phyloP scores from a whole-genome alignment of 1,140 invertebrate species.

The Protaetia brevitarsis region DNA sequence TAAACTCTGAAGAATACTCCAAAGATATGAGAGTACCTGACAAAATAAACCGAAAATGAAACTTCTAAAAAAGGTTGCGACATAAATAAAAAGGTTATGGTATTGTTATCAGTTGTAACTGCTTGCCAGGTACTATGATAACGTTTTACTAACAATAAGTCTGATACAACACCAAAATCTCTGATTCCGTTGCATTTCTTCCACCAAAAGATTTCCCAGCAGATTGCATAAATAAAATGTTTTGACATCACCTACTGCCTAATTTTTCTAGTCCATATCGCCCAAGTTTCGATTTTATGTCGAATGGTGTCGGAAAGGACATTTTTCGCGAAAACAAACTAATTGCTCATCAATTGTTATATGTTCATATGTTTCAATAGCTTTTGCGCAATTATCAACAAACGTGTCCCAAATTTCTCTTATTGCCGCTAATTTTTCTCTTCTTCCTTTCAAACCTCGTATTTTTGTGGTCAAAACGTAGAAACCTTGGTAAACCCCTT shows the following conservation, averaged over 20 bases:
- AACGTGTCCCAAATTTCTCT: constrained; percentile 41
- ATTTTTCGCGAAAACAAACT: constrained; percentile 43
- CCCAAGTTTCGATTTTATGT: constrained; percentile 48
- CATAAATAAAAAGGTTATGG: no score
- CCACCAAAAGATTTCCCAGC: not conserved
- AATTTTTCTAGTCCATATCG: constrained; percentile 52
- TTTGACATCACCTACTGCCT: constrained; percentile 38
- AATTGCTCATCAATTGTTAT: constrained; percentile 43
- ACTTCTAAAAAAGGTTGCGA: no score
- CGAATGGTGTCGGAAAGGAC: constrained; percentile 46
- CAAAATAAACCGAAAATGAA: no score
- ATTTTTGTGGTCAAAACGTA: constrained; percentile 37
- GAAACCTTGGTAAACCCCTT: no score
- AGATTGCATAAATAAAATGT: no score
- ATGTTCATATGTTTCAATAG: not conserved
- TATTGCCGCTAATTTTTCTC: constrained; percentile 44
- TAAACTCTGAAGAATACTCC: no score
- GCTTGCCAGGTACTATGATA: constrained; percentile 33
- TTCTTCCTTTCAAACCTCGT: constrained; percentile 32
- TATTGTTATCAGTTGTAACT: constrained; percentile 39
- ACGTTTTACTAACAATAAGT: constrained; percentile 32
- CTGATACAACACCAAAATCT: constrained; percentile 32
- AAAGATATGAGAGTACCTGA: no score
- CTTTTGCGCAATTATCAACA: constrained; percentile 34
- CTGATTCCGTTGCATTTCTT: constrained; percentile 10